Conservation (phyloP, 1,140 invertebrate species). For the Hylyphantes graminicola region DNA sequence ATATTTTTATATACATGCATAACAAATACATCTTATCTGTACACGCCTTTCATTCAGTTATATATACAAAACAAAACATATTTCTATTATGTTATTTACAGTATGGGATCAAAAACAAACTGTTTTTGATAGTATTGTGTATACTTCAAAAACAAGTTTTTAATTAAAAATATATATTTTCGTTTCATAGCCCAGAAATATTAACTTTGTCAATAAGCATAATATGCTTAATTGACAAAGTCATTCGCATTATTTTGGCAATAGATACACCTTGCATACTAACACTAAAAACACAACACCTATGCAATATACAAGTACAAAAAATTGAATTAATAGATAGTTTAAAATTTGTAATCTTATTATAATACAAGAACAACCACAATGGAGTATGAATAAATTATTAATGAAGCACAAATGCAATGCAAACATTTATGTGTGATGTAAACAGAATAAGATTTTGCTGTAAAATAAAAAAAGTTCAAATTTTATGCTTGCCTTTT, state of each 20-base stretch:
- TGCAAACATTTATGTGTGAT: background rate
- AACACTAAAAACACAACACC: slow-evolving; percentile 7
- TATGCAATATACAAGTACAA: slow-evolving; percentile 53
- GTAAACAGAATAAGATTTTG: too few species aligned
- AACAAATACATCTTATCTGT: slow-evolving; percentile 8
- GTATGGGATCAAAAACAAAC: background rate
- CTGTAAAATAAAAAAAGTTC: too few species aligned
- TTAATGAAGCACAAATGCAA: slow-evolving; percentile 28
- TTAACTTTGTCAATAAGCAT: background rate
- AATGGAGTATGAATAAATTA: slow-evolving; percentile 18
- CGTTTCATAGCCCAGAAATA: background rate
- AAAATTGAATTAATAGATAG: slow-evolving; percentile 18
- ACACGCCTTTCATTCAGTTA: background rate
- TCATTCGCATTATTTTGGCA: slow-evolving; percentile 29
- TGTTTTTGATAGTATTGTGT: too few species aligned
- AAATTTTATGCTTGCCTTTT: too few species aligned
- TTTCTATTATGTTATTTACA: slow-evolving; percentile 39
- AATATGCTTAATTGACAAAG: slow-evolving; percentile 29
- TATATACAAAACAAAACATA: slow-evolving; percentile 48
- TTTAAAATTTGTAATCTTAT: slow-evolving; percentile 12
- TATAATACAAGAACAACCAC: slow-evolving; percentile 45
- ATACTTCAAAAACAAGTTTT: too few species aligned
- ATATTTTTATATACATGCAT: slow-evolving; percentile 9
- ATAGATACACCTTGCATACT: slow-evolving; percentile 9
- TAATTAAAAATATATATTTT: too few species aligned